Evolutionary conservation across 2,113 vertebrate species (phyloP), one percentile per base, ranked within the genome.

Genomic region (Saguinus midas): DNA sequence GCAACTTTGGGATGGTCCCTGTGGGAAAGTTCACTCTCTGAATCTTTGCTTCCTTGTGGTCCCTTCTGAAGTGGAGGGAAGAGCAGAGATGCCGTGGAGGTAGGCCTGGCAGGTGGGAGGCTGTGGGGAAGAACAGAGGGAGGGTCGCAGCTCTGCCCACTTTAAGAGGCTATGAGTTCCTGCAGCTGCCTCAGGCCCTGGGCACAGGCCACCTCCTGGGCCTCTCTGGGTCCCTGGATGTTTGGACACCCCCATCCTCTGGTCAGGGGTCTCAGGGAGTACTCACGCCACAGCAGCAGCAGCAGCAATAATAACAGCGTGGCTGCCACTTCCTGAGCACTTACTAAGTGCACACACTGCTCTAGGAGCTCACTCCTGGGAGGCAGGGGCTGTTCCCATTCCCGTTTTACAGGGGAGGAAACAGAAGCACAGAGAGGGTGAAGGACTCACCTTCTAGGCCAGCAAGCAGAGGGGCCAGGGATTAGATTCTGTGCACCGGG

Each of bases 401-500:
- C 8, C 5, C 3, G 4, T 35, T n/a, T 29, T 8, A 61, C n/a
- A 18, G 80, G 40, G 35, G 12, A 18, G 57, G 13, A 94, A 45
- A 35, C 3, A 35, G 75, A 18, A 13, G 40, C 75, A 12, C 17
- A 37, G 61, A 11, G 75, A 25, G 11, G 9, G 23, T 1, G 1
- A 10, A 40, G 45, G 16, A 20, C 45, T 52, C 9, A 3, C 11
- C 10, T 87, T 18, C 29, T 21, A 14, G 40, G 55, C 20, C 11
- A 16, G 57, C 2, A 7, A 32, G 58, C 0, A 23, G 35, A 85
- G 9, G 25, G n/a, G 58, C 5, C 16, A 21, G 9, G 13, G 58
- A 3, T 13, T 5, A 1, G 64, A 58, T 25, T 45, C 17, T 12
- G 14, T 32, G 58, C 0, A 29, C 14, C 66, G 0, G 45, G n/a